Evolutionary conservation across 2,113 vertebrate genomes (phyloP), one percentile per base, ranked within the genome.

Genomic region (Barbus barbus): DNA sequence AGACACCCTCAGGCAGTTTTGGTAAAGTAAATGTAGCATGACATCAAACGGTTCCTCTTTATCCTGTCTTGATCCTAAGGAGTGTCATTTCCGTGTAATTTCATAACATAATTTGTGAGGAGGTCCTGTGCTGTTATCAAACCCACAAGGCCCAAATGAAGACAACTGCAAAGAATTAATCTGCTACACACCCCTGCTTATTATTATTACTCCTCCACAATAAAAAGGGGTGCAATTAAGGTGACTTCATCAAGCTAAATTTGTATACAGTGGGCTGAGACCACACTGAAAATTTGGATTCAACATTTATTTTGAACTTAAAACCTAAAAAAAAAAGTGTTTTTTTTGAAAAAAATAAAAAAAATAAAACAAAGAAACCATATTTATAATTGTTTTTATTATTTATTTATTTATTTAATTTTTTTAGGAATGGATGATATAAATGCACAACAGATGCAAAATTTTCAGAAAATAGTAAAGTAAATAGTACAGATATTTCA

Each of bases 11-110:
- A 33, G 48, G 46, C 61, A 8, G 60, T 36, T 69, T 65, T 20
- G 16, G 22, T 67, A 28, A 20, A 81, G 33, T 75, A 87, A 77
- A 87, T 86, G 58, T 60, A 48, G 61, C 51, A 22, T 84, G 73
- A 51, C 38, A 78, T 82, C 65, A 85, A n/a, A 85, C 20, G 14
- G 18, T 31, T 38, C 48, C 18, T 8, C 9, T 73, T 36, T 12
- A 69, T 76, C 69, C 63, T 22, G 60, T 58, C 26, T 38, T 26
- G 33, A 69, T 61, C n/a, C 0, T 20, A 24, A 78, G 65, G 78
- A 72, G 53, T 84, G n/a, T 28, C 48, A 77, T 77, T 81, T 82
- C 60, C 44, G 0, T 82, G 71, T 81, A 84, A 48, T 63, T 60
- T 58, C 22, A 51, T 82, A 73, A 24, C 44, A 41, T 63, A 8